These are phyloP conservation scores for Meganola albula DNA, from an alignment of 2,888 invertebrate genomes.

Conservation along the genomic window DNA sequence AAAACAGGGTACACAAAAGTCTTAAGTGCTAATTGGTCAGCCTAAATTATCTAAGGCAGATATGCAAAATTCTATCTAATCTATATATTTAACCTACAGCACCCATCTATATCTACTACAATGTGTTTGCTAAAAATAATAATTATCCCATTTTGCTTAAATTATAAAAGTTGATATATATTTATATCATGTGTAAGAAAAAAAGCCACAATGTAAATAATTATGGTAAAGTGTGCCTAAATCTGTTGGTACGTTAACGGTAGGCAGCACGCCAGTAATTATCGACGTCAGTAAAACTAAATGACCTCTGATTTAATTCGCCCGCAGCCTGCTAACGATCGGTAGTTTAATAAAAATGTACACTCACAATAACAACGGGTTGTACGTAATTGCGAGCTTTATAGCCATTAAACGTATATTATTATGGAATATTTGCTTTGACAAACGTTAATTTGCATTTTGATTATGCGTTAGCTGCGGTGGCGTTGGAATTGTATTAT, in stretches of 20 bases:
- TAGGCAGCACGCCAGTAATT: slow-evolving; percentile 36
- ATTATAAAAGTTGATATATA: too few species aligned
- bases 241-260: slow-evolving; percentile 19
- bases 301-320: slow-evolving; percentile 53
- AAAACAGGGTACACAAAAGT: too few species aligned
- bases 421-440: slow-evolving; percentile 26
- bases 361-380: slow-evolving; percentile 18
- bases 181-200: too few species aligned
- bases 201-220: slow-evolving; percentile 1
- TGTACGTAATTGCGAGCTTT: slow-evolving; percentile 31
- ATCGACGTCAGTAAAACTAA: slow-evolving; percentile 52
- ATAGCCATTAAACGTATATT: slow-evolving; percentile 29
- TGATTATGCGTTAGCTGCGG: slow-evolving; percentile 9
- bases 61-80: too few species aligned
- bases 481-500: too few species aligned
- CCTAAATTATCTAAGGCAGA: too few species aligned
- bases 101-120: too few species aligned
- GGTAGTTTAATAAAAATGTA: slow-evolving; percentile 37
- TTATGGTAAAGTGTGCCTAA: slow-evolving; percentile 7
- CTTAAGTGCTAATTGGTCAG: too few species aligned
- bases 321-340: slow-evolving; percentile 40
- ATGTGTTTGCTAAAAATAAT: too few species aligned
- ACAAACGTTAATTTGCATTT: slow-evolving; percentile 30
- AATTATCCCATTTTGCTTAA: too few species aligned
- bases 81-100: too few species aligned